Evolutionary conservation across 2,113 vertebrate species (phyloP).

Genomic region (Myrmophylax atrothorax): DNA sequence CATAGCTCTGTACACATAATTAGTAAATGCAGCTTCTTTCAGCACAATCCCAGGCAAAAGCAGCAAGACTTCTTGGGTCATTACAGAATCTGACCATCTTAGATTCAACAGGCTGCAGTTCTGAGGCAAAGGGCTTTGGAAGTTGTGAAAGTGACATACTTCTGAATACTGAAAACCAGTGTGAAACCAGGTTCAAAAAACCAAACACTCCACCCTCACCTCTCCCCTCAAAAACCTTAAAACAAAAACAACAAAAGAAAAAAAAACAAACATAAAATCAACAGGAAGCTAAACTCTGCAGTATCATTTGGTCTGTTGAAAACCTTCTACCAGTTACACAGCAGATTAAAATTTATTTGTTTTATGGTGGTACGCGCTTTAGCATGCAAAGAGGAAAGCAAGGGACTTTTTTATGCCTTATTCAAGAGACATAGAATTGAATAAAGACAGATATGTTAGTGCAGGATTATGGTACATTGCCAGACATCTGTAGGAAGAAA

Average conservation of each 20-base stretch:
- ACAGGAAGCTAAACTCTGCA: neutral
- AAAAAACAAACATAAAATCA: neutral
- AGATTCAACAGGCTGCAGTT: neutral
- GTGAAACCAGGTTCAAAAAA: neutral
- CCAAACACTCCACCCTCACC: fast-evolving
- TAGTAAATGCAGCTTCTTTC: neutral
- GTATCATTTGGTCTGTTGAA: neutral
- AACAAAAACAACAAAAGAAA: neutral
- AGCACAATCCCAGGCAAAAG: neutral
- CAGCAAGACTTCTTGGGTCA: neutral
- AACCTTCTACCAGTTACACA: neutral
- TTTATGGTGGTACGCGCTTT: neutral
- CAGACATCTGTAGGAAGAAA: neutral
- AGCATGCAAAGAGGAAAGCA: neutral
- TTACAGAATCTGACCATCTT: neutral
- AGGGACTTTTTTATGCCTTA: neutral
- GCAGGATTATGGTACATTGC: neutral
- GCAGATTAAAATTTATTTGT: neutral
- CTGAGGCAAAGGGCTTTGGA: neutral
- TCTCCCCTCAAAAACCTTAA: fast-evolving
- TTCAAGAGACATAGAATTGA: neutral
- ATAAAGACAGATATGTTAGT: neutral
- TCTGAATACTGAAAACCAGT: neutral
- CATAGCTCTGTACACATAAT: neutral
- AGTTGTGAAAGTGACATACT: neutral